Evolutionary conservation across 2,113 vertebrate species (phyloP).

Genomic region (Gopherus flavomarginatus): DNA sequence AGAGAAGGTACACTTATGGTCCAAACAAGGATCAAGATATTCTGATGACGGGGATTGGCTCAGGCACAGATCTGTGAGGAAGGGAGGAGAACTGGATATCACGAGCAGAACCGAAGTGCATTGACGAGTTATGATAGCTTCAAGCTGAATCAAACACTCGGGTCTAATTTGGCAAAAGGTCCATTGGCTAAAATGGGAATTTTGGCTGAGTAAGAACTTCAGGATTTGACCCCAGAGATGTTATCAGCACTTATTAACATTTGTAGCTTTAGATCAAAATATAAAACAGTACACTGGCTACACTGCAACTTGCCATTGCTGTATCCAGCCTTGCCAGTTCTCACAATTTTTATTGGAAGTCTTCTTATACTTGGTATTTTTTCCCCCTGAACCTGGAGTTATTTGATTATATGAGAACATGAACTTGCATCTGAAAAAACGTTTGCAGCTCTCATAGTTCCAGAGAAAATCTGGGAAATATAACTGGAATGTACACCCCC

Average conservation of each 20-base stretch:
- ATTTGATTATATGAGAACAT: neutral
- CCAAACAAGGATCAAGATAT: neutral
- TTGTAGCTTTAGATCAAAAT: neutral
- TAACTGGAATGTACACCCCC: neutral
- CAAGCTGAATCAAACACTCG: neutral
- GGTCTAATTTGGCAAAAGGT: neutral
- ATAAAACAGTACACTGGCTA: neutral
- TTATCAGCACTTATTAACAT: neutral
- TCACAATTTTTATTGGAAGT: neutral
- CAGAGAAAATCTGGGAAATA: neutral
- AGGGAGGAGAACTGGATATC: neutral
- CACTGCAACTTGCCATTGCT: neutral
- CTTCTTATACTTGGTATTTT: neutral
- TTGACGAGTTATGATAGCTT: neutral
- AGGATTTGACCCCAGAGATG: neutral
- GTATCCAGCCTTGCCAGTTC: rapidly evolving
- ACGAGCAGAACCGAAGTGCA: rapidly evolving
- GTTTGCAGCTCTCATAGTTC: neutral
- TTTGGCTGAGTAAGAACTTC: neutral
- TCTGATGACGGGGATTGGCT: neutral
- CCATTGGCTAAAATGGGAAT: neutral
- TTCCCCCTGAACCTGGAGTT: neutral
- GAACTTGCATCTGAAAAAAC: neutral
- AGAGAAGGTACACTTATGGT: neutral
- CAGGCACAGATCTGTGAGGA: neutral